Evolutionary conservation across 2,888 invertebrate species (phyloP).

Genomic region (Erpobdella octoculata): DNA sequence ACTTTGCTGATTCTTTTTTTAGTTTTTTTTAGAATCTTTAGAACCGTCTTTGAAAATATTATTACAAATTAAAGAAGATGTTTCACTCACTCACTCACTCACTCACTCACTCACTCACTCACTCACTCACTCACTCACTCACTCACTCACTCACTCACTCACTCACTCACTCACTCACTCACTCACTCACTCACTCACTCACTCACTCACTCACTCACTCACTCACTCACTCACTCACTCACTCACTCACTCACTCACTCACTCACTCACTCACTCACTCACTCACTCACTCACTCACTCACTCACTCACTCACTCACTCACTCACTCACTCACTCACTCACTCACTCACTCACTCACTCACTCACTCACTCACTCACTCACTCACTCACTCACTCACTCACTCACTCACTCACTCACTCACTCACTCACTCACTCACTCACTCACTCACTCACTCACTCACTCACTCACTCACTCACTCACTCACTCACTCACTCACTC

Average conservation of each 20-base stretch:
- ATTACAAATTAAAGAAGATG: too few relatives aligned
- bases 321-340: slow-evolving; percentile 25
- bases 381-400: slow-evolving; percentile 23
- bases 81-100: too few relatives aligned
- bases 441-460: slow-evolving; percentile 34
- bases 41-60: too few relatives aligned
- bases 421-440: slow-evolving; percentile 32
- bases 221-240: slow-evolving; percentile 31
- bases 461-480: slow-evolving; percentile 34
- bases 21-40: too few relatives aligned
- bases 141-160: background rate
- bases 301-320: slow-evolving; percentile 15
- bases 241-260: slow-evolving; percentile 31
- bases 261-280: slow-evolving; percentile 32
- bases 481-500: slow-evolving; percentile 11
- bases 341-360: slow-evolving; percentile 20
- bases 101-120: too few relatives aligned
- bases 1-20: too few relatives aligned
- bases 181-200: background rate
- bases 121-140: background rate
- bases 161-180: background rate
- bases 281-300: slow-evolving; percentile 31
- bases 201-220: slow-evolving; percentile 30
- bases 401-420: slow-evolving; percentile 21
- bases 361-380: slow-evolving; percentile 28